Evolutionary conservation across 2,113 vertebrate genomes (phyloP), one percentile per base, ranked within the genome.

Genomic region (Istiophorus platypterus): DNA sequence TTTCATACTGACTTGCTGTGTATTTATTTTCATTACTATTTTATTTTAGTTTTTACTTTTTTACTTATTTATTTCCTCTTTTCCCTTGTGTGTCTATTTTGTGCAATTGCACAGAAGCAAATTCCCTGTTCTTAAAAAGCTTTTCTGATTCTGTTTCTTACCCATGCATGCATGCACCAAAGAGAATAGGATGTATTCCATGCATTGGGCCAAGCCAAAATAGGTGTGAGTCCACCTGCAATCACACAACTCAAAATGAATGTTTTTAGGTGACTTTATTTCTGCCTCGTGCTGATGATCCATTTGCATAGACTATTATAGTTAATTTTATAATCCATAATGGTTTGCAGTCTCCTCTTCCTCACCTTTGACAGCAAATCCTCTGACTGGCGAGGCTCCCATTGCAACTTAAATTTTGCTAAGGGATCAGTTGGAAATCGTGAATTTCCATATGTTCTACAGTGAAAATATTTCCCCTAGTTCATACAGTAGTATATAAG

Each of bases 151-250:
- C 31, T 34, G 31, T 4, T 34, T 34, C 31, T 42, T 74, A 70
- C 63, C 47, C 68, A 39, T 37, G 61, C 42, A 73, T 73, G n/a
- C 57, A 68, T 20, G 54, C 68, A 72, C 52, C n/a, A 37, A 67
- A 24, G 54, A 80, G 58, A 20, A 45, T 39, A 72, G n/a, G 37
- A 70, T 70, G 79, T 69, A 71, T 4, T 64, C 29, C 58, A 22
- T 1, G 20, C 39, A 29, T 27, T 12, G 51, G n/a, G 42, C 37
- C 24, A 54, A 70, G 52, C 47, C 52, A 49, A 63, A 56, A 69
- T 20, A 58, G 24, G 45, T 57, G 41, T 12, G 66, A 61, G n/a
- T 26, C 27, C 52, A 72, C 61, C 13, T 71, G 54, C 45, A 47
- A 34, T 26, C 63, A 26, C 39, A 45, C 22, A 26, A 3, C 14